phyloP scores from a whole-genome alignment of 2,888 invertebrate genomes.

The Thysanoteuthis rhombus region DNA sequence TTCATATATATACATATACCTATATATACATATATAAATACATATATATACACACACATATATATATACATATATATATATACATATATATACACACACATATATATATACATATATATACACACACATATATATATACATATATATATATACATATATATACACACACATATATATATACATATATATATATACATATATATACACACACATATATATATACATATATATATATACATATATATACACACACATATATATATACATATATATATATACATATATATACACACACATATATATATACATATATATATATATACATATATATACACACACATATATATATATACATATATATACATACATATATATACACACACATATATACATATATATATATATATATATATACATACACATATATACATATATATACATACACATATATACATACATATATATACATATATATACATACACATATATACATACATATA shows the following conservation, averaged over 20 bases:
- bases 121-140: too few species aligned
- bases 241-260: too few species aligned
- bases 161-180: too few species aligned
- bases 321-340: background rate
- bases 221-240: too few species aligned
- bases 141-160: too few species aligned
- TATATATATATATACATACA: background rate
- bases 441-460: background rate
- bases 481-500: background rate
- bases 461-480: background rate
- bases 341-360: background rate
- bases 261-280: background rate
- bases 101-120: background rate
- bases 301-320: background rate
- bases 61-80: background rate
- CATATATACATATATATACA: background rate
- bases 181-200: too few species aligned
- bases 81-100: background rate
- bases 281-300: background rate
- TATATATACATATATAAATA: background rate
- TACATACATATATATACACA: background rate
- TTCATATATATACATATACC: background rate
- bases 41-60: background rate
- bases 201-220: too few species aligned
- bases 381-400: background rate